Evolutionary conservation across 1,140 invertebrate species (phyloP), one percentile per base, ranked within the genome.

Genomic region (Sogatella furcifera): DNA sequence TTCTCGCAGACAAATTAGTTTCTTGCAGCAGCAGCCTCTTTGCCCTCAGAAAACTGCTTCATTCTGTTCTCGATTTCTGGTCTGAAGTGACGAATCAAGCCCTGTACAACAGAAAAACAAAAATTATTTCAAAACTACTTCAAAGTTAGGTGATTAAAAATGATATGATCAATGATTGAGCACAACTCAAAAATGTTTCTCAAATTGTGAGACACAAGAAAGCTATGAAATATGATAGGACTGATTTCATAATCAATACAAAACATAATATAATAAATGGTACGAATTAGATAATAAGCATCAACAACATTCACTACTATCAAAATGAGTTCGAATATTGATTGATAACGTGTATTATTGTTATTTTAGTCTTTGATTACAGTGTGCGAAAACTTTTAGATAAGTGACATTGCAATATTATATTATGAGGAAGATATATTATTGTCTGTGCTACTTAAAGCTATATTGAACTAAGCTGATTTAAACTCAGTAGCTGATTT

Each of bases 21-120:
- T n/a, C 11, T 49, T 5, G 46, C 15, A 15, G 52, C 52, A 24
- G 46, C 61, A n/a, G 55, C 55, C 21, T 62, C 42, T 10, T 61
- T 13, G 15, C 21, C 3, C 3, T 2, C 8, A 1, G 46, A 5
- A 6, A 11, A 22, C 28, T 70, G 34, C 57, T 76, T 74, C 77
- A 95, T 92, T 63, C 92, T 80, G 17, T 79, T 79, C 71, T 97
- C 91, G 49, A 99, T 80, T 74, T 94, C 92, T 2, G 95, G 95
- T 70, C 95, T 81, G 76, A 98, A 99, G 74, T 99, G 97, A 52
- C 97, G 83, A 71, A 99, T 98, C 8, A 99, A 77, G 52, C 95
- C 87, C 83, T 85, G 68, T 54, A 68, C 64, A 54, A 55, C 59
- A 63, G 60, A 62, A 65, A 60, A 28, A 56, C 31, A 52, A 34